These are phyloP conservation scores for Perdita meconis DNA, from an alignment of 2,888 invertebrate genomes.

Conservation along the genomic window DNA sequence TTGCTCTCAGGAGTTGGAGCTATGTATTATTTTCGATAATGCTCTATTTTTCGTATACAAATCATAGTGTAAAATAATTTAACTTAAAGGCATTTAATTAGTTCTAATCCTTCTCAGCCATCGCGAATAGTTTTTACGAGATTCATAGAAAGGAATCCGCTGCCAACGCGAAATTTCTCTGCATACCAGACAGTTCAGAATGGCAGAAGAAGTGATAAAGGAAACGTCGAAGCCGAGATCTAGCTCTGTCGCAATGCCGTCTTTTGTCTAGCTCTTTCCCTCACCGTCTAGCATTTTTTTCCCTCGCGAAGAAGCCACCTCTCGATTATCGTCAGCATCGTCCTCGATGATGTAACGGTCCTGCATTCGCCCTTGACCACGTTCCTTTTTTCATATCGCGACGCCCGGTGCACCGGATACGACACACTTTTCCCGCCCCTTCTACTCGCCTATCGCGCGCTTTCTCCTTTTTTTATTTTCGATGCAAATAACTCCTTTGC, in stretches of 20 bases:
- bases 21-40: no score
- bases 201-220: no score
- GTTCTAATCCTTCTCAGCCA: no score
- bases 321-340: conserved; percentile 50
- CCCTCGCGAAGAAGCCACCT: conserved; percentile 16
- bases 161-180: no score
- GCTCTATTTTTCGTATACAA: no score
- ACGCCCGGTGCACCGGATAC: conserved; percentile 44
- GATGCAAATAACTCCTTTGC: conserved; percentile 56
- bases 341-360: conserved; percentile 59
- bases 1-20: no score
- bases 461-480: conserved; percentile 38
- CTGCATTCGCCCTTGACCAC: conserved; percentile 63
- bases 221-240: not conserved
- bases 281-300: not conserved
- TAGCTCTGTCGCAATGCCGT: not conserved
- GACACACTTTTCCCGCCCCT: conserved; percentile 45
- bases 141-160: no score
- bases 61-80: no score
- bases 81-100: no score
- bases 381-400: conserved; percentile 53
- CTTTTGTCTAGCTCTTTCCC: no score
- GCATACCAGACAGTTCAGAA: no score
- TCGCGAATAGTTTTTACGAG: no score
- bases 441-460: not conserved